Percentiles rank a stretch among this genome's conserved stretches.
phyloP scores from a whole-genome alignment of 2,113 vertebrate species.

The Rhadina sibilatrix region DNA sequence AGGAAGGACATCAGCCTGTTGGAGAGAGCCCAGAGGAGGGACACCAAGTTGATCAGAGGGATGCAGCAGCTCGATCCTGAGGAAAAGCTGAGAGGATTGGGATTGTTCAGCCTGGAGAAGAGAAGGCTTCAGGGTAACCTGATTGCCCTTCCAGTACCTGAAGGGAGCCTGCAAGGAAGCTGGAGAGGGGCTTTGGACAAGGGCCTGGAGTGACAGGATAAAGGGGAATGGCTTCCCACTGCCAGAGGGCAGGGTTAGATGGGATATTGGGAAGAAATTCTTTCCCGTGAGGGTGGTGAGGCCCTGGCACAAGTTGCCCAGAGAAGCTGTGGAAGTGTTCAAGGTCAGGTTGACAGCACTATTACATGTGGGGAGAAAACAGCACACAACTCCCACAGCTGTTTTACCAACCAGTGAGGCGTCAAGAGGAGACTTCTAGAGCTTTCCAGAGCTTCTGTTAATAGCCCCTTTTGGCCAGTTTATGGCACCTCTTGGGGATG shows the following conservation, averaged over 20 bases:
- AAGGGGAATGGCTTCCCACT: background rate
- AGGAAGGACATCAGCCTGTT: background rate
- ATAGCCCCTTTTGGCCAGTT: background rate
- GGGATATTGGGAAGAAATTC: background rate
- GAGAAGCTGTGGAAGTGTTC: background rate
- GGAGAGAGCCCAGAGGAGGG: background rate
- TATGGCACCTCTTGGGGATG: too few relatives aligned
- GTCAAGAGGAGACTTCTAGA: background rate
- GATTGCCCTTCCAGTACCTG: background rate
- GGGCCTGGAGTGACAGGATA: background rate
- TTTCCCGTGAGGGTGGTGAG: background rate
- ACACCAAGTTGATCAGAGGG: background rate
- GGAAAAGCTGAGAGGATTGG: background rate
- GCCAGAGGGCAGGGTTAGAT: background rate
- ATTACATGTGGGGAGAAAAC: rapidly evolving
- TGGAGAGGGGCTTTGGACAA: background rate
- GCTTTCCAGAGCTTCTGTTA: background rate
- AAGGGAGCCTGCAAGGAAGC: background rate
- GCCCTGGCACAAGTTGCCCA: background rate
- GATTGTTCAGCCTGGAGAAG: background rate
- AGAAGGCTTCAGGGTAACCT: background rate
- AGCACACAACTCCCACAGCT: rapidly evolving
- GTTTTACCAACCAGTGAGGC: rapidly evolving
- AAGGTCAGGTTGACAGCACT: background rate
- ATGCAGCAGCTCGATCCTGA: background rate